These are phyloP conservation scores for Eulemur mongoz DNA, from an alignment of 2,797 vertebrate genomes.

Conservation along the genomic window DNA sequence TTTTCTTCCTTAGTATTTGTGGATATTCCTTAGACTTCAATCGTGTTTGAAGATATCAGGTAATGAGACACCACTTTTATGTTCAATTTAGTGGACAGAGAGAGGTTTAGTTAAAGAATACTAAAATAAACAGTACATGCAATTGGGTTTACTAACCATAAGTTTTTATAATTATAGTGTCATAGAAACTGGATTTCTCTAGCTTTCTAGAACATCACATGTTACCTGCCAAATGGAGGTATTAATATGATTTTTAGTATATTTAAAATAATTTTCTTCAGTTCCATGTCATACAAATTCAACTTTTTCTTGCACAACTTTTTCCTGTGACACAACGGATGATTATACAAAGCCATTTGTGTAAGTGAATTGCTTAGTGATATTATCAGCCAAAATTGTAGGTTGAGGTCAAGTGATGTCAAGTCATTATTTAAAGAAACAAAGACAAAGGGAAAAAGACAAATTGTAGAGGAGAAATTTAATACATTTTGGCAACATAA, in stretches of 20 bases:
- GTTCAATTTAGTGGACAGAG: slow-evolving; percentile 16
- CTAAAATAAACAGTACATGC: neutral
- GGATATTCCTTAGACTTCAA: slow-evolving; percentile 18
- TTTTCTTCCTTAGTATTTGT: slow-evolving; percentile 14
- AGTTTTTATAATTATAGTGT: slow-evolving; percentile 1
- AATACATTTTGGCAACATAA: slow-evolving; percentile 64
- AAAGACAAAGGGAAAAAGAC: slow-evolving; percentile 68
- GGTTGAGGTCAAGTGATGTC: slow-evolving; percentile 71
- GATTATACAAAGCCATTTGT: slow-evolving; percentile 38
- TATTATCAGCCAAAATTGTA: slow-evolving; percentile 70
- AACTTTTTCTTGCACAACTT: neutral
- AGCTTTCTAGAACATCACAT: neutral
- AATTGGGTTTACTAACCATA: neutral
- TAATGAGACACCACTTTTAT: neutral
- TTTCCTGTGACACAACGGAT: slow-evolving; percentile 35
- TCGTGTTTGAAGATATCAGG: slow-evolving; percentile 4
- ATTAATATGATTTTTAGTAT: neutral
- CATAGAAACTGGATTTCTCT: neutral
- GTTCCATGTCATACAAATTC: neutral
- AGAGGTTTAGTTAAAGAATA: slow-evolving; percentile 44
- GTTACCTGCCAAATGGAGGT: neutral
- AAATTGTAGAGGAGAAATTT: slow-evolving; percentile 61
- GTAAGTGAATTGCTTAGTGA: slow-evolving; percentile 61
- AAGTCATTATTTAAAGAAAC: slow-evolving; percentile 72
- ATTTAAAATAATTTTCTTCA: slow-evolving; percentile 28